These are phyloP conservation scores for Anseranas semipalmata DNA, from an alignment of 2,113 vertebrate genomes.

Conservation along the genomic window DNA sequence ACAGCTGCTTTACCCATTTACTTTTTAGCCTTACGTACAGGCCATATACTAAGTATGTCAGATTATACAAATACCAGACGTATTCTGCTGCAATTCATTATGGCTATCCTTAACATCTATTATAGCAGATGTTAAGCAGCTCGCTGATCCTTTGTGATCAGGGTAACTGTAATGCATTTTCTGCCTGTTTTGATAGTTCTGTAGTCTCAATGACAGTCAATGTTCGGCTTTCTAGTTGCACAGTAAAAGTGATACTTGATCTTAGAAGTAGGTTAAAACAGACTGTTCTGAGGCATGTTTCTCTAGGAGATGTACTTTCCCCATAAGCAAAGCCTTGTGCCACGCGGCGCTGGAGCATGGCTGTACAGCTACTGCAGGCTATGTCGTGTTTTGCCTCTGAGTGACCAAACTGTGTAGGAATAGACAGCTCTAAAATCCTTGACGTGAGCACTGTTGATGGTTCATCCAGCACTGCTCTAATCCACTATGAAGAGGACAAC, in stretches of 20 bases:
- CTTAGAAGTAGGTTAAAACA: background rate
- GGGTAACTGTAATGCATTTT: background rate
- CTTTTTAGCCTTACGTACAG: background rate
- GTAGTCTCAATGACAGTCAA: background rate
- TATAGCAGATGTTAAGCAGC: background rate
- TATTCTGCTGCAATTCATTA: background rate
- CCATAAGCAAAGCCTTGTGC: background rate
- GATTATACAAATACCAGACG: background rate
- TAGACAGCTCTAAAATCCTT: background rate
- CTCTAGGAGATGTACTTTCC: background rate
- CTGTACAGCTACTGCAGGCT: background rate
- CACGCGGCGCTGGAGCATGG: fast-evolving
- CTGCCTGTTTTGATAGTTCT: background rate
- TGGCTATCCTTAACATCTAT: background rate
- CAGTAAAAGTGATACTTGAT: background rate
- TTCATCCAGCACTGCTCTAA: background rate
- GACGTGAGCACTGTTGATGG: background rate
- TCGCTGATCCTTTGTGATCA: background rate
- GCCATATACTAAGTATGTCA: background rate
- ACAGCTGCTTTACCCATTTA: background rate
- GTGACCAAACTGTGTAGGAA: background rate
- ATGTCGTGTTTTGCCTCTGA: background rate
- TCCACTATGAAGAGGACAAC: background rate
- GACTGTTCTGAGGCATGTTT: background rate
- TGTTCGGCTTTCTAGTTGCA: background rate